These are phyloP conservation scores for Illadopsis cleaveri DNA, from an alignment of 2,113 vertebrate species.

Conservation along the genomic window DNA sequence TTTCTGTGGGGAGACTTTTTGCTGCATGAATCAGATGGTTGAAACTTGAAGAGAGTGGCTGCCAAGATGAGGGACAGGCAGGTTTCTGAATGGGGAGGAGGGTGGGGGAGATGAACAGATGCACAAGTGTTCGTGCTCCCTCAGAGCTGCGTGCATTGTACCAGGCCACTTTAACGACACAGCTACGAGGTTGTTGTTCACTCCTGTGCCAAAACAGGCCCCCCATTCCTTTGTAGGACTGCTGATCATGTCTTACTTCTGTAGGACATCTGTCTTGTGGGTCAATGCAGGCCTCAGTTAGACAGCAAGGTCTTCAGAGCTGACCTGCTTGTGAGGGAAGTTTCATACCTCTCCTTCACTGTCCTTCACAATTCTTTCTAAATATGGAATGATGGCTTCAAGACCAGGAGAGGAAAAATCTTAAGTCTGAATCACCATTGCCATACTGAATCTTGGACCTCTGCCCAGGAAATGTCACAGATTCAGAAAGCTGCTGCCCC, in stretches of 20 bases:
- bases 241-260: neutral
- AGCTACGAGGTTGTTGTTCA: neutral
- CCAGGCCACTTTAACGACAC: neutral
- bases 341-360: neutral
- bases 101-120: neutral
- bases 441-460: neutral
- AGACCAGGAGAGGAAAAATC: neutral
- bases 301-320: neutral
- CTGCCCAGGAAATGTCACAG: neutral
- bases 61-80: neutral
- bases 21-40: slow-evolving; percentile 50
- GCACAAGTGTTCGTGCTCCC: neutral
- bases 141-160: neutral
- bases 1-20: slow-evolving; percentile 41
- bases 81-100: neutral
- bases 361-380: neutral
- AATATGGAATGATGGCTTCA: neutral
- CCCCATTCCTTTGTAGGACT: neutral
- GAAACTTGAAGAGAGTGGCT: slow-evolving; percentile 4
- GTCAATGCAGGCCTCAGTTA: neutral
- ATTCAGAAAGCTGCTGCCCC: neutral
- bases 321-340: neutral
- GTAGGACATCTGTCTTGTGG: neutral
- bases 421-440: neutral
- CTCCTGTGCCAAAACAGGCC: neutral